Conservation (phyloP, 2,113 vertebrate species). For the Okapia johnstoni region DNA sequence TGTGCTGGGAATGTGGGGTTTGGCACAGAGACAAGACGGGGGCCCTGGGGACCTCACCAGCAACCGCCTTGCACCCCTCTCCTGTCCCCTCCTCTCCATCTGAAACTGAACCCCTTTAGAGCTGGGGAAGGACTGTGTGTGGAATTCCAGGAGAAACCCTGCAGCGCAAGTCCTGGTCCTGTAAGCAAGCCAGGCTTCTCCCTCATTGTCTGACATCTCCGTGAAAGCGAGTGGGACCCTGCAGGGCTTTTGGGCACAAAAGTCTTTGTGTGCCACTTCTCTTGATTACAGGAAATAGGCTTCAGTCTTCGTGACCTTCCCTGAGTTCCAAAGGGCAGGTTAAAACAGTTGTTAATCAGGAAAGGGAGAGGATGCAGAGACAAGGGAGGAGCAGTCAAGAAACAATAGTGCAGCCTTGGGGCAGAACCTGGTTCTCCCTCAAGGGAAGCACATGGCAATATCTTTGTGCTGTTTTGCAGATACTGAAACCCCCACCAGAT, state of each 20-base stretch:
- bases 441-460: not conserved
- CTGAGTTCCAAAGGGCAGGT: not conserved
- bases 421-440: not conserved
- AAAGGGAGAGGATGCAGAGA: not conserved
- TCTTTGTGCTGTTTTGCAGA: not conserved
- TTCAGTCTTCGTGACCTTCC: not conserved
- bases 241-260: not conserved
- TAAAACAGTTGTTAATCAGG: not conserved
- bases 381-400: not conserved
- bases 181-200: fast-evolving
- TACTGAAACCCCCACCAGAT: not conserved
- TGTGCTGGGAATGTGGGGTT: fast-evolving
- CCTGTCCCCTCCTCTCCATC: too few relatives aligned
- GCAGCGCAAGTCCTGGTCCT: too few relatives aligned
- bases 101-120: not conserved
- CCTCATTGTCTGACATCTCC: not conserved
- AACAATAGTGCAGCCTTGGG: not conserved
- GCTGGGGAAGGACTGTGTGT: too few relatives aligned
- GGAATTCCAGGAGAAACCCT: not conserved
- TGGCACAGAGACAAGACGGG: not conserved
- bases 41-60: not conserved
- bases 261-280: not conserved
- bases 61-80: not conserved
- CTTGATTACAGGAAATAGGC: not conserved
- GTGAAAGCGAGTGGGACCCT: not conserved